These are phyloP conservation scores for Malurus alboscapulatus DNA, from an alignment of 2,113 vertebrate species.

Conservation along the genomic window DNA sequence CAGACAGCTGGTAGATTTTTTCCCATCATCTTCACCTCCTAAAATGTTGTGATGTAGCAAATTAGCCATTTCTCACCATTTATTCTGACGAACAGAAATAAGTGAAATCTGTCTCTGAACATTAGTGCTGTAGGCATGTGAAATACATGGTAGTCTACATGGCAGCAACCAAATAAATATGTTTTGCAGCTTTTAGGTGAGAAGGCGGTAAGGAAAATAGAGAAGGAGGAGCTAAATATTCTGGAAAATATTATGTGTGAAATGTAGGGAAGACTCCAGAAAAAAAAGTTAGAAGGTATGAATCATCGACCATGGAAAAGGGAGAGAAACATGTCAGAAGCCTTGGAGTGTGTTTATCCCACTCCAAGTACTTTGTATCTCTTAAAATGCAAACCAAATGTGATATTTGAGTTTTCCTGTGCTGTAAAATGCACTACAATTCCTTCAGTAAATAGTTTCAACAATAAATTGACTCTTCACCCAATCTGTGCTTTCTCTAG, in stretches of 20 bases:
- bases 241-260: background rate
- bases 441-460: background rate
- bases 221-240: slow-evolving; percentile 31
- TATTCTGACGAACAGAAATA: slow-evolving; percentile 45
- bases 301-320: background rate
- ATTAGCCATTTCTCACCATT: slow-evolving; percentile 55
- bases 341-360: background rate
- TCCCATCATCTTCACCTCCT: background rate
- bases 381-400: background rate
- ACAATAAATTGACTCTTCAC: background rate
- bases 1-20: slow-evolving; percentile 26
- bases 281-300: background rate
- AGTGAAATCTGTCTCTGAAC: slow-evolving; percentile 34
- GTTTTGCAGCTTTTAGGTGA: slow-evolving; percentile 34
- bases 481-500: background rate
- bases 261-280: background rate
- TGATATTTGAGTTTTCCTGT: background rate
- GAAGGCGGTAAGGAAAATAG: slow-evolving; percentile 42
- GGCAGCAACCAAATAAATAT: slow-evolving; percentile 35
- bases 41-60: slow-evolving; percentile 56
- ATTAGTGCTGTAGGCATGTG: slow-evolving; percentile 27
- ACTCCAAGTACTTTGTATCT: background rate
- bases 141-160: slow-evolving; percentile 17
- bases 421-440: background rate
- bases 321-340: background rate